Conservation (phyloP, 2,888 invertebrate genomes). For the Acutogordius australiensis region DNA sequence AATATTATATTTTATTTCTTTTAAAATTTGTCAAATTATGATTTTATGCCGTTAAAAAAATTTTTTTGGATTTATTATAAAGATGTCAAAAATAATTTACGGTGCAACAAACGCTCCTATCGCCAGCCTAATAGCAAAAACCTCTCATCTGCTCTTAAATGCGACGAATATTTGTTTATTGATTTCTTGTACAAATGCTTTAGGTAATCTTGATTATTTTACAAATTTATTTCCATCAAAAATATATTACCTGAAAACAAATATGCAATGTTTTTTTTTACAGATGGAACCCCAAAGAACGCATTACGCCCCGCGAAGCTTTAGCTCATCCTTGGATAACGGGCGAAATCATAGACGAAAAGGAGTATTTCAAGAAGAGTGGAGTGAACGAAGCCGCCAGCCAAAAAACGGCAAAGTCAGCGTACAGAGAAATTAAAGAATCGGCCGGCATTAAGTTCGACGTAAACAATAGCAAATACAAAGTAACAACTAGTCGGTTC, state of each 20-base stretch:
- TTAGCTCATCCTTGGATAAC: neutral
- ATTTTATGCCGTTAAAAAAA: too few species aligned
- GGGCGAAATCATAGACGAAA: too few species aligned
- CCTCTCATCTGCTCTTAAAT: constrained; percentile 46
- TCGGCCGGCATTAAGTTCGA: too few species aligned
- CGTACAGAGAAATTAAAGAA: too few species aligned
- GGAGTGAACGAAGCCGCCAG: too few species aligned
- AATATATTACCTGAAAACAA: neutral
- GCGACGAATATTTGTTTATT: constrained; percentile 56
- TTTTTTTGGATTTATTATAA: neutral
- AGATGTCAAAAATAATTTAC: neutral
- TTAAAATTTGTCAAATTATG: too few species aligned
- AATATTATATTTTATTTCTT: too few species aligned
- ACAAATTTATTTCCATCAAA: neutral
- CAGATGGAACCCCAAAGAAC: constrained; percentile 1
- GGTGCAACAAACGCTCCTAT: neutral
- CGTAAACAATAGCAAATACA: too few species aligned
- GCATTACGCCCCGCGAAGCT: neutral
- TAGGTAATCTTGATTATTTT: constrained; percentile 35
- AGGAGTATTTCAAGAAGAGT: too few species aligned
- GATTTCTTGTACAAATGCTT: constrained; percentile 64
- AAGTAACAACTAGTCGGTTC: too few species aligned
- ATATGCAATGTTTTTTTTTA: neutral
- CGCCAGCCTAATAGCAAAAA: constrained; percentile 44
- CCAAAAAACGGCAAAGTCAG: too few species aligned